Conservation (phyloP, 1,140 invertebrate genomes). For the Nymphalis io region DNA sequence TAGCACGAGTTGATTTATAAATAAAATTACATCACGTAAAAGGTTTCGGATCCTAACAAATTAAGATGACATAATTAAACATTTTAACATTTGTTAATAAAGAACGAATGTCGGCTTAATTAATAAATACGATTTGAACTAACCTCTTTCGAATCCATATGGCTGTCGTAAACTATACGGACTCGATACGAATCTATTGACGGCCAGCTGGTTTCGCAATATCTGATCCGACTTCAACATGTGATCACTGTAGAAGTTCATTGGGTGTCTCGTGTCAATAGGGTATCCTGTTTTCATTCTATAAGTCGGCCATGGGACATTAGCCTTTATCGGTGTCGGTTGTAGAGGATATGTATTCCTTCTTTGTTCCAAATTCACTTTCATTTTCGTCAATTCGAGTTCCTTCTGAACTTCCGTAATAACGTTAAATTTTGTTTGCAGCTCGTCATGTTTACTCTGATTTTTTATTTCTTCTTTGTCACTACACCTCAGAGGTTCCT, state of each 20-base stretch:
- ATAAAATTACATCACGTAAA: no score
- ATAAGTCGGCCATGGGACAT: constrained; percentile 51
- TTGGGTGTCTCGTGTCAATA: constrained; percentile 46
- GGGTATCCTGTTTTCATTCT: constrained; percentile 47
- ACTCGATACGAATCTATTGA: constrained; percentile 56
- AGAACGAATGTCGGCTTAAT: no score
- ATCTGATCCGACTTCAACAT: constrained; percentile 63
- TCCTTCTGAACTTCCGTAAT: constrained; percentile 53
- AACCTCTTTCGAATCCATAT: constrained; percentile 69
- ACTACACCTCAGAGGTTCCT: constrained; percentile 45
- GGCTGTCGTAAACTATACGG: constrained; percentile 59
- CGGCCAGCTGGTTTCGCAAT: constrained; percentile 59
- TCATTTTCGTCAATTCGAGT: constrained; percentile 51
- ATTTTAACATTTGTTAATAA: no score
- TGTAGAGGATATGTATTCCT: constrained; percentile 66
- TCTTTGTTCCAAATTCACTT: constrained; percentile 55
- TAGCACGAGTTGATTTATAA: no score
- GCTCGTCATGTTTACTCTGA: constrained; percentile 9
- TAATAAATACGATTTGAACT: neutral
- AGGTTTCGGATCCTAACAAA: no score
- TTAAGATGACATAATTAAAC: neutral
- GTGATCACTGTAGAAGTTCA: constrained; percentile 64
- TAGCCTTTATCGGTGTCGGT: constrained; percentile 62
- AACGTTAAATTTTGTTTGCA: constrained; percentile 45
- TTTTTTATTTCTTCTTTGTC: constrained; percentile 8